Evolutionary conservation across 2,797 vertebrate genomes (phyloP), one percentile per base, ranked within the genome.

Genomic region (Siniperca undulata): DNA sequence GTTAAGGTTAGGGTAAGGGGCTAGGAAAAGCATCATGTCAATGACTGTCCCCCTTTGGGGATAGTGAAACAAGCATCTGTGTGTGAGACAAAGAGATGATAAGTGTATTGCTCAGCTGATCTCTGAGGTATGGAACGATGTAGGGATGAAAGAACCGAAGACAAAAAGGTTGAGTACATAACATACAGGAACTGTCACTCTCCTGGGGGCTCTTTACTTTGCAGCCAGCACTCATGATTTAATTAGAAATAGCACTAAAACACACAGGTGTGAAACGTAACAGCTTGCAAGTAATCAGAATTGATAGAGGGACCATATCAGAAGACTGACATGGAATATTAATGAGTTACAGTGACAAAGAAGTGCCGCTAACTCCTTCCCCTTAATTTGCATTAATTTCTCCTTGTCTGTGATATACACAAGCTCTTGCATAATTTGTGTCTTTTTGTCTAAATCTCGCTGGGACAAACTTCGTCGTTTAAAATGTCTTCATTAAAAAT

Each of bases 261-360:
- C 76, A 75, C 52, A 34, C 34, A 69, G 56, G n/a, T 20, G 56
- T 61, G 61, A 38, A 34, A 46, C 44, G 2, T 4, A 5, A 22
- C 50, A 48, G 61, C 22, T 19, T 40, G 30, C 17, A 50, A 22
- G 36, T 46, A 22, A 60, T 48, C 44, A 64, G n/a, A 76, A 14
- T 0, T 60, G 5, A 44, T 52, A n/a, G 36, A 53, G 76, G 10
- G 34, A 20, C 50, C 3, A 0, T 22, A 58, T 77, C 24, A 80
- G 52, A 50, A 16, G 50, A 27, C 38, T 67, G 40, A 52, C 27
- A 3, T 48, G 19, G 48, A 74, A 74, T 59, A 64, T 85, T 67
- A 48, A 71, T 56, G 7, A 36, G 70, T 8, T 60, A n/a, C 61
- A 81, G 24, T 56, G 55, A 52, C 24, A 53, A 44, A 74, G 76